Evolutionary conservation across 2,888 invertebrate genomes (phyloP), one percentile per base, ranked within the genome.

Genomic region (Tachina fera): DNA sequence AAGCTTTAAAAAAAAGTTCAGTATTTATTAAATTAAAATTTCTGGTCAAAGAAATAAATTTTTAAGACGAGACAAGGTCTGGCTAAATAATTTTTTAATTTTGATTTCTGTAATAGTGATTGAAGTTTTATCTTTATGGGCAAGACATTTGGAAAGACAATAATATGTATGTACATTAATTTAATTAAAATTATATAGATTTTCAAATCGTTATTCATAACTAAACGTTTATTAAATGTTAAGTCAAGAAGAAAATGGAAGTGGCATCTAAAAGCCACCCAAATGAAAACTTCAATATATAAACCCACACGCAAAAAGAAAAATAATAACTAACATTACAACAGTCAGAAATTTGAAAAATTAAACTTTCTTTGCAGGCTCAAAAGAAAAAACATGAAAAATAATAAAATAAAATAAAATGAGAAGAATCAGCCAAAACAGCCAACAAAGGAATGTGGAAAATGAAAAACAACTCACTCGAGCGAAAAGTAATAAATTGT

Each of bases 401-500:
- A 31, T 31, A 31, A 31, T 19, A 22, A 68, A 61, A 67, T 11
- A 65, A 68, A 78, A 39, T 22, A 19, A 68, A 74, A 31, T 22
- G 14, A 43, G 19, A 49, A 68, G 13, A 61, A 47, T 10, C 61
- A 39, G 14, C 22, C 9, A 19, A 19, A 61, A 39, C 8, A n/a
- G 47, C 19, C 41, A 61, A 19, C 3, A 19, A 45, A 63, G 47
- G 53, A 75, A 80, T 56, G 39, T 22, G 16, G 43, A 72, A 49
- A 81, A 70, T 67, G 63, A 72, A 78, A 56, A 87, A 58, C 77
- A 78, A 83, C 63, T 70, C 81, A 87, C 77, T 87, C 77, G 61
- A 65, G 71, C 81, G 78, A 61, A 81, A 83, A 81, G 87, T 85
- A 88, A 89, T 89, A 88, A 89, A 88, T 88, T 88, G 84, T 83